Percentiles rank a stretch among this genome's conserved stretches.
Conservation (phyloP, 2,888 invertebrate species). For the Drosophila fulvimacula region DNA sequence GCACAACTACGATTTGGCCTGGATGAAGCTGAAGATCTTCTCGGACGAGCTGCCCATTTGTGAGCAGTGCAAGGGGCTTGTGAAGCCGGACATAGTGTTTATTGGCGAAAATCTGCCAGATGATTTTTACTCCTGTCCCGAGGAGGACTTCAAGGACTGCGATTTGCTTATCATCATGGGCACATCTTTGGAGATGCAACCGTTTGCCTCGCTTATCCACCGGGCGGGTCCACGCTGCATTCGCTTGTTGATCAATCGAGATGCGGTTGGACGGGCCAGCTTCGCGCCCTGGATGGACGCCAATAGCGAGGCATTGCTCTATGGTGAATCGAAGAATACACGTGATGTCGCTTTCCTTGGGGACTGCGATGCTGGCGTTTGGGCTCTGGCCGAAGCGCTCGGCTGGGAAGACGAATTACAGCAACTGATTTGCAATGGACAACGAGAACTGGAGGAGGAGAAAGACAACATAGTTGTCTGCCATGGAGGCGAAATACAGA, state of each 20-base stretch:
- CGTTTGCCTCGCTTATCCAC: conserved; percentile 95
- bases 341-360: conserved; percentile 93
- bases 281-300: conserved; percentile 71
- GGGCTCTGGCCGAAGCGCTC: conserved; percentile 89
- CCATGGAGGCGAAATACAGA: conserved; percentile 1
- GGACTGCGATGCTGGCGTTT: conserved; percentile 93
- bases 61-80: conserved; percentile 90
- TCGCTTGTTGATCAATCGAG: conserved; percentile 94
- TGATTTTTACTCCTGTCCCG: conserved; percentile 89
- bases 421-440: conserved; percentile 86
- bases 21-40: conserved; percentile 94
- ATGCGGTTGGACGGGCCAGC: conserved; percentile 88
- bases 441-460: conserved; percentile 84
- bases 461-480: conserved; percentile 2
- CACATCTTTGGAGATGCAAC: conserved; percentile 96
- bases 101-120: conserved; percentile 96
- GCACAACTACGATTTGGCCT: conserved; percentile 90
- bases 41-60: conserved; percentile 92
- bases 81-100: conserved; percentile 98
- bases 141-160: conserved; percentile 92
- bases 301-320: conserved; percentile 87
- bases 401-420: conserved; percentile 91
- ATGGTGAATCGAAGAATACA: conserved; percentile 87
- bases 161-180: conserved; percentile 98
- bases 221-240: conserved; percentile 90